phyloP scores from a whole-genome alignment of 2,797 vertebrate species.

The Octomys mimax region DNA sequence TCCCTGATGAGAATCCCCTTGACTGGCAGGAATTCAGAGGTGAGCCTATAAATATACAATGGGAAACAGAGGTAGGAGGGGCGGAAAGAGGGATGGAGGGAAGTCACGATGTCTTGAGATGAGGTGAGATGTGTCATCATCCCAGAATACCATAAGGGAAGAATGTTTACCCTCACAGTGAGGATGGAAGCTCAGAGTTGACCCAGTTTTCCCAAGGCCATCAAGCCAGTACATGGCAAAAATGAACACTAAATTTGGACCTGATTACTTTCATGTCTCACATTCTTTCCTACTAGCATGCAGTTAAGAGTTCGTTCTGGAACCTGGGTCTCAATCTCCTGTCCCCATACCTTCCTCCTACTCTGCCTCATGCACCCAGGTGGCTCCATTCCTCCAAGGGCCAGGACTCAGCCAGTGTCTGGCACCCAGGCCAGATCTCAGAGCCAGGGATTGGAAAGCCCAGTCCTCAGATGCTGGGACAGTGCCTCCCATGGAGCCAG shows the following conservation, averaged over 20 bases:
- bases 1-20: neutral
- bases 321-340: neutral
- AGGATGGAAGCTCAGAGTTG: neutral
- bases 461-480: neutral
- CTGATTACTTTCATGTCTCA: neutral
- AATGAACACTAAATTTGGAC: neutral
- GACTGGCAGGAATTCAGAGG: neutral
- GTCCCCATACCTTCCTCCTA: too few species aligned
- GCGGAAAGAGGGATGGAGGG: neutral
- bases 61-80: neutral
- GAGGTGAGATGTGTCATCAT: neutral
- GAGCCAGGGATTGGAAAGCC: neutral
- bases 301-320: neutral
- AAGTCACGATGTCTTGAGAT: neutral
- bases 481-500: neutral
- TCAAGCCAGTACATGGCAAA: neutral
- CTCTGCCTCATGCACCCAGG: too few species aligned
- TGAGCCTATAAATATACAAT: neutral
- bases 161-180: neutral
- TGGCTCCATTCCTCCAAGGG: neutral
- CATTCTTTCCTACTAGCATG: accelerated
- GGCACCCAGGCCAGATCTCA: neutral
- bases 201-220: neutral
- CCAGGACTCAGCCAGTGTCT: neutral
- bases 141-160: neutral